Evolutionary conservation across 2,113 vertebrate species (phyloP), one percentile per base, ranked within the genome.

Genomic region (Pterocles orientalis): DNA sequence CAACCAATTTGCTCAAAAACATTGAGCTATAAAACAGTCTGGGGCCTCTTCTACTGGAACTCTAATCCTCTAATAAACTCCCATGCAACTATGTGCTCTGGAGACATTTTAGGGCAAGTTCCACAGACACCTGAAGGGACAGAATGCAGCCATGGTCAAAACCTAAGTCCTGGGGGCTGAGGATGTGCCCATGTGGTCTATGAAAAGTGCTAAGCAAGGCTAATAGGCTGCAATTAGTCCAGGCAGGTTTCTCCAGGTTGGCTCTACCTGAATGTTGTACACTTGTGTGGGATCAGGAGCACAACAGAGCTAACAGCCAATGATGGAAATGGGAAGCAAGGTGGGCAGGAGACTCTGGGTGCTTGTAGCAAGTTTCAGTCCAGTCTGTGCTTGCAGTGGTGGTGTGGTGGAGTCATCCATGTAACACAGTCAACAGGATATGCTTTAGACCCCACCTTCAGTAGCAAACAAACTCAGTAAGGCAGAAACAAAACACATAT

Each of bases 11-110:
- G 54, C 45, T 92, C 50, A 43, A 84, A 96, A 92, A 54, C 16
- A 50, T 5, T 50, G 65, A 81, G 34, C 61, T 66, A 53, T 88
- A 76, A 95, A 93, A 84, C 69, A 88, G 76, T 79, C 77, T 87
- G 88, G 83, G 91, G 61, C 73, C 86, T 95, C 82, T 93, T 75
- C 88, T 87, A 50, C 64, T 66, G 53, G 47, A 91, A 56, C 65
- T 48, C 53, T 78, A 79, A 92, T 87, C n/a, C 34, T 77, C 50
- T 88, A 75, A 84, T 79, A 82, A 90, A 70, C 26, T 92, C 25
- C 28, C 41, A 36, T 14, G n/a, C 12, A 50, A 61, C 12, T 26
- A 10, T n/a, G 15, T 29, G 15, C 58, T 54, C 28, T 41, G 16
- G 23, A 64, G 34, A 12, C 16, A 15, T 73, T 93, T 50, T 53